phyloP scores from a whole-genome alignment of 2,797 vertebrate genomes.

The Hipposideros larvatus region DNA sequence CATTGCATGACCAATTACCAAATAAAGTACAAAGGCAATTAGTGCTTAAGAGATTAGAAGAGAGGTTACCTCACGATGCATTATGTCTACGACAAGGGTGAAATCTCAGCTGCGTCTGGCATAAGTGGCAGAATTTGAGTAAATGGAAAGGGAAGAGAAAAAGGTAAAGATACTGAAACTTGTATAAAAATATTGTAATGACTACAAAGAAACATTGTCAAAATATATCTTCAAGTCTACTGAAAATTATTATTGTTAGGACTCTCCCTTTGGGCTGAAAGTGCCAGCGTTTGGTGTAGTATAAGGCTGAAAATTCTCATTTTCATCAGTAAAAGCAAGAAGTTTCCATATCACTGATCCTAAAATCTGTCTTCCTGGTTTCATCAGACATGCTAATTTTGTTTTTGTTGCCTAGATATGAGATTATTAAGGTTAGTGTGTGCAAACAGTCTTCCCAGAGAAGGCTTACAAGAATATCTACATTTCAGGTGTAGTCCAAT shows the following conservation, averaged over 20 bases:
- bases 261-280: slow-evolving; percentile 12
- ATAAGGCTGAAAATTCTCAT: not conserved
- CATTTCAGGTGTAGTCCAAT: not conserved
- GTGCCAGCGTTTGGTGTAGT: not conserved
- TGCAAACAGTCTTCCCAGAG: not conserved
- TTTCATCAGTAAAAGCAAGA: slow-evolving; percentile 44
- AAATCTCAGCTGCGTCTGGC: slow-evolving; percentile 17
- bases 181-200: slow-evolving; percentile 15
- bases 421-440: not conserved
- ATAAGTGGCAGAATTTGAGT: not conserved
- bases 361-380: slow-evolving; percentile 17
- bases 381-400: slow-evolving; percentile 41
- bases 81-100: not conserved
- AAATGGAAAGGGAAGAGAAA: not conserved
- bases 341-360: not conserved
- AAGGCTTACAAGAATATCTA: not conserved
- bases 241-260: slow-evolving; percentile 8
- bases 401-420: slow-evolving; percentile 23
- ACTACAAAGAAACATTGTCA: not conserved
- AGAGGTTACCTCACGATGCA: not conserved
- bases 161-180: not conserved
- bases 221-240: not conserved
- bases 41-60: not conserved
- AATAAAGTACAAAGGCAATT: not conserved
- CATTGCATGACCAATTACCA: not conserved